phyloP scores from a whole-genome alignment of 2,888 invertebrate species.

The Linyphia triangularis region DNA sequence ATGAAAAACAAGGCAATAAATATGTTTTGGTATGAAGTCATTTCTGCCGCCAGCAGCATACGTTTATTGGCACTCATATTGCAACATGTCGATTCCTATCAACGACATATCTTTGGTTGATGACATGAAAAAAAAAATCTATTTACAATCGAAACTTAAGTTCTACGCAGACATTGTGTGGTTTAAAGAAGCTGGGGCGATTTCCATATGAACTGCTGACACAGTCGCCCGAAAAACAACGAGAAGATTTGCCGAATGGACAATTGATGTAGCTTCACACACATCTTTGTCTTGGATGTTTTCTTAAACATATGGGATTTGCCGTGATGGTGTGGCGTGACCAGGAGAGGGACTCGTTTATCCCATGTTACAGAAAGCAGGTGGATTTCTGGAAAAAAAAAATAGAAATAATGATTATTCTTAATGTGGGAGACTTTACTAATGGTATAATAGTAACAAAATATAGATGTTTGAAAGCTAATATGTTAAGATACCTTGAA shows the following conservation, averaged over 20 bases:
- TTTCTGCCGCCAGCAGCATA: conserved; percentile 33
- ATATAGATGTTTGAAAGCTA: no score
- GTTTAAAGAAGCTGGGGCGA: not conserved
- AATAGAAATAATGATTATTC: not conserved
- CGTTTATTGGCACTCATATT: not conserved
- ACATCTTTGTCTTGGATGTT: not conserved
- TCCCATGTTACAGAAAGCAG: not conserved
- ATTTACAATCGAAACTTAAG: not conserved
- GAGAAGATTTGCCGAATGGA: not conserved
- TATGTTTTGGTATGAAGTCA: conserved; percentile 38
- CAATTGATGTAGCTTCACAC: not conserved
- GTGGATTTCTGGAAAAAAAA: not conserved
- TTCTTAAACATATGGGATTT: not conserved
- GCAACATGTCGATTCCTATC: not conserved
- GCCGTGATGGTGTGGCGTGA: not conserved
- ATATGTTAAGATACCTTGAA: no score
- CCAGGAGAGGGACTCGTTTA: not conserved
- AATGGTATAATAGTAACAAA: no score
- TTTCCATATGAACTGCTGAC: not conserved
- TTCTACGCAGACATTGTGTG: not conserved
- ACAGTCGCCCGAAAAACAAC: not conserved
- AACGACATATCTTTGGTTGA: conserved; percentile 31
- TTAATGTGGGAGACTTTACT: no score
- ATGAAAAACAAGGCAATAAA: conserved; percentile 17
- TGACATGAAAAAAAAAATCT: not conserved